Evolutionary conservation across 2,113 vertebrate species (phyloP), one percentile per base, ranked within the genome.

Genomic region (Brachirus orientalis): DNA sequence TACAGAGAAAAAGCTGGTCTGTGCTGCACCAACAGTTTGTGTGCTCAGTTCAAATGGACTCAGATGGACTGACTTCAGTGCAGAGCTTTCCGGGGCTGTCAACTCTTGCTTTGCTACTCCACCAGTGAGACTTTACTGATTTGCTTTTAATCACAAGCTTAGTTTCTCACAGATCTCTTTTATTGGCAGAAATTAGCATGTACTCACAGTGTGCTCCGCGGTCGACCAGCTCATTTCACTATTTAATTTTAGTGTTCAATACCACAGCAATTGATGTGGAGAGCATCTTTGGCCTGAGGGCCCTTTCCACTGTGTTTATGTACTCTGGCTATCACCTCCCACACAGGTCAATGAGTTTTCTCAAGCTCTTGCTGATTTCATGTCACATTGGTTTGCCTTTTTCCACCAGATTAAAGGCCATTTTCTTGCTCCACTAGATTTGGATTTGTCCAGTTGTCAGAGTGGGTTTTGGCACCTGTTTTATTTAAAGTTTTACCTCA

Each of bases 361-460:
- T 79, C 76, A 77, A 79, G 55, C 77, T 80, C 70, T 37, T 83
- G 55, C 81, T 86, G 83, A 90, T 88, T 89, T 90, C 86, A 88
- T 76, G 88, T 64, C 75, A 75, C 58, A 57, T 67, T 75, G 83
- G 54, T 77, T 81, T 62, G 76, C 71, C 75, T 80, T 69, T 79
- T 79, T 80, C 80, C 64, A 72, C 72, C 80, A 75, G 85, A 69
- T 85, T 69, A 75, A 67, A 80, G 86, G 48, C 80, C 76, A 89
- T 90, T 74, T 69, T 80, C 86, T 83, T 82, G 87, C 88, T 70
- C 79, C 69, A 33, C 50, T 82, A 63, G 57, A 66, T 75, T 66
- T 78, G 63, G 66, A 87, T 67, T 69, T 59, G 44, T 75, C 79
- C 57, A 67, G 67, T 79, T 80, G 63, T 76, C 60, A 47, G 51